These are phyloP conservation scores for Monochamus saltuarius DNA, from an alignment of 1,140 invertebrate genomes.

Conservation along the genomic window DNA sequence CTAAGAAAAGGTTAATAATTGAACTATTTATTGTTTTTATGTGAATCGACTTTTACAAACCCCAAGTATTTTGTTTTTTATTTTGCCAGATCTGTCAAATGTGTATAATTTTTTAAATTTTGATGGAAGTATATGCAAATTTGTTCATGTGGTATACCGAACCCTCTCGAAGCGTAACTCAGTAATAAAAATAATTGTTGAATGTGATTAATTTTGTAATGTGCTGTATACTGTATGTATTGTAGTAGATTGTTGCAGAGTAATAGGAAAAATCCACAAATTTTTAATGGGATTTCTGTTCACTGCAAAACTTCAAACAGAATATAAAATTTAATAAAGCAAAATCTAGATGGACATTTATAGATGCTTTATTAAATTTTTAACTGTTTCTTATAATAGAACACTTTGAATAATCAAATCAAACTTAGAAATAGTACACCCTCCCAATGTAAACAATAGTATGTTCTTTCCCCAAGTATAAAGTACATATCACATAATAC, in stretches of 20 bases:
- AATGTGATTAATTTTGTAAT: conserved; percentile 45
- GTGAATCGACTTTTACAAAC: conserved; percentile 39
- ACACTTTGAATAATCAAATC: conserved; percentile 8
- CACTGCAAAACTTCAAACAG: neutral
- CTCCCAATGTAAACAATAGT: neutral
- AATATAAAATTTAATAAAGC: neutral
- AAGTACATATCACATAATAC: no score
- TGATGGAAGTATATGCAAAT: neutral
- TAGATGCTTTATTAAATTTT: neutral
- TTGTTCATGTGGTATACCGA: conserved; percentile 33
- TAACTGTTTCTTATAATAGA: neutral
- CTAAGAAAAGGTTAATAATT: neutral
- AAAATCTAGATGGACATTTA: neutral
- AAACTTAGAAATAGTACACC: conserved; percentile 9
- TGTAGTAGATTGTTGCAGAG: conserved; percentile 36
- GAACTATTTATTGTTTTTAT: no score
- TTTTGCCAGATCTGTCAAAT: neutral
- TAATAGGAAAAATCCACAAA: neutral
- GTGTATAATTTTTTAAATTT: neutral
- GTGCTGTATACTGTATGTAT: conserved; percentile 44
- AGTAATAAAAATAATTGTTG: conserved; percentile 39
- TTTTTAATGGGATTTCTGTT: neutral
- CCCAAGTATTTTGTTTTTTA: conserved; percentile 32
- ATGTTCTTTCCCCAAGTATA: no score
- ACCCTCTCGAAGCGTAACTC: conserved; percentile 34